Percentiles rank a stretch among this genome's conserved stretches.
Evolutionary conservation across 2,113 vertebrate genomes (phyloP).

Genomic region (Phyllostomus discolor): DNA sequence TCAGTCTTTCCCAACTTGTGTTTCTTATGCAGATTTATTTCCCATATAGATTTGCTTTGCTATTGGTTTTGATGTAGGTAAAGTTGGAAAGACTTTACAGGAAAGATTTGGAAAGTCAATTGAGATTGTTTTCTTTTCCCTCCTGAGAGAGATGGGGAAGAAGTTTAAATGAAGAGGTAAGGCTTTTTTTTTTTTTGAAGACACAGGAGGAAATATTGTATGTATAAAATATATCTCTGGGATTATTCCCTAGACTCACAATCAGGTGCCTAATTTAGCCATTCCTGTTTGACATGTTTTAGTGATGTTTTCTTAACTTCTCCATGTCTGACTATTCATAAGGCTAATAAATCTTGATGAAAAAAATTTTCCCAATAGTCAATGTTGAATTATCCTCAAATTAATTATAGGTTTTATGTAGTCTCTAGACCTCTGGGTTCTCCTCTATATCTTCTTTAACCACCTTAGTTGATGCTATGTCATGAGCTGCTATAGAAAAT

Average conservation of each 20-base stretch:
- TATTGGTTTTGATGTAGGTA: slow-evolving; percentile 9
- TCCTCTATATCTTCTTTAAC: background rate
- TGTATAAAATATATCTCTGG: background rate
- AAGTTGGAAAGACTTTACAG: background rate
- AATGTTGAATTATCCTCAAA: slow-evolving; percentile 33
- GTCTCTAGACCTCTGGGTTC: background rate
- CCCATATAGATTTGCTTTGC: slow-evolving; percentile 14
- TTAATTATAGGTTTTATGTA: background rate
- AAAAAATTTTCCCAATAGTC: slow-evolving; percentile 12
- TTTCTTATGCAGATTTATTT: slow-evolving; percentile 2
- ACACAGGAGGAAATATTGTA: slow-evolving; percentile 6
- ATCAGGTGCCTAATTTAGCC: background rate
- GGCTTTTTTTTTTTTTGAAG: slow-evolving; percentile 17
- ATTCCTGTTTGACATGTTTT: slow-evolving; percentile 32
- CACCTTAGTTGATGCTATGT: background rate
- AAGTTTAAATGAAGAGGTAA: slow-evolving; percentile 14
- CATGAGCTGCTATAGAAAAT: background rate
- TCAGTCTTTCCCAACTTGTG: background rate
- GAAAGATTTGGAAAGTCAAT: background rate
- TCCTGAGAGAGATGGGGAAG: background rate
- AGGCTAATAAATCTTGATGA: slow-evolving; percentile 41
- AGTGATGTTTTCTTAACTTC: slow-evolving; percentile 23
- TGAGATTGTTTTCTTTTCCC: background rate
- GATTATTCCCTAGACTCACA: background rate
- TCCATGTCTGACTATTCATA: slow-evolving; percentile 9